Conservation (phyloP, 2,888 invertebrate genomes). For the Plagiodera versicolora region DNA sequence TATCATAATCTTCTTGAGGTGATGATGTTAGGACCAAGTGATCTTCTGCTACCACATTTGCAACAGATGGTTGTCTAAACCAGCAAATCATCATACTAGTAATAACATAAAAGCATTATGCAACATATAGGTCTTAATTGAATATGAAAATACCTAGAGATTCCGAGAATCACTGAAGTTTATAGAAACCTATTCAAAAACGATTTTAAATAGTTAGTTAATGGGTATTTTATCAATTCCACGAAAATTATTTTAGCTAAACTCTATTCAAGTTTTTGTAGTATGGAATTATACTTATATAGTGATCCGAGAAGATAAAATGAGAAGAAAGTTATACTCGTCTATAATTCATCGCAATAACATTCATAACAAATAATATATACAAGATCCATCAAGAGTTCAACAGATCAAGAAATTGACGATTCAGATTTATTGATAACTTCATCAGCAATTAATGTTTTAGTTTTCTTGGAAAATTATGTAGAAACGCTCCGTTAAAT, state of each 20-base stretch:
- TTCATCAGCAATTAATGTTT: constrained; percentile 12
- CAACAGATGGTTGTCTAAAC: neutral
- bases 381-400: too few species aligned
- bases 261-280: too few species aligned
- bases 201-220: constrained; percentile 20
- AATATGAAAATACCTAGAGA: neutral
- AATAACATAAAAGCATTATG: neutral
- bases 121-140: neutral
- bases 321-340: too few species aligned
- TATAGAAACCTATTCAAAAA: constrained; percentile 12
- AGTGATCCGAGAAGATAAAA: too few species aligned
- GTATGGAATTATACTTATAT: too few species aligned
- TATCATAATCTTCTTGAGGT: too few species aligned
- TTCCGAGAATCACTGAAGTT: constrained; percentile 1
- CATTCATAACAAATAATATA: too few species aligned
- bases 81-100: neutral
- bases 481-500: constrained; percentile 14
- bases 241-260: constrained; percentile 17
- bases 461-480: constrained; percentile 14
- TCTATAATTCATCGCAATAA: too few species aligned
- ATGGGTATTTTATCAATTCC: constrained; percentile 24
- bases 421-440: constrained; percentile 3
- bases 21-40: too few species aligned
- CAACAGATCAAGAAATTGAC: constrained; percentile 1
- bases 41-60: neutral